phyloP scores from a whole-genome alignment of 1,140 invertebrate genomes.

The Pogonognathellus flavescens region DNA sequence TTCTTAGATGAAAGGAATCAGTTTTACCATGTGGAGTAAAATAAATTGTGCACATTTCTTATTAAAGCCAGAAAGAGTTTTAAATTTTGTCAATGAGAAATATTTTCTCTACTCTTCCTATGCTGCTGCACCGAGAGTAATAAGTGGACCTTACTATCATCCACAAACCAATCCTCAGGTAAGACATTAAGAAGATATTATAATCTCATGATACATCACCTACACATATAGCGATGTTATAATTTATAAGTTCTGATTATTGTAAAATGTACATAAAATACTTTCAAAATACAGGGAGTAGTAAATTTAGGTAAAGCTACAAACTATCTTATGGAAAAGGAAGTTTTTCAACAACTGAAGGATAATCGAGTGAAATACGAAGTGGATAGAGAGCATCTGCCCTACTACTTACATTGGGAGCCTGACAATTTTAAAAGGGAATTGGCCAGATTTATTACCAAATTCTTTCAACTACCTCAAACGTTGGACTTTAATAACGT shows the following conservation, averaged over 20 bases:
- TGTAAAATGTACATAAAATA: background rate
- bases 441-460: conserved; percentile 10
- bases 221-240: too few species aligned
- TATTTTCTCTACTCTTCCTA: too few species aligned
- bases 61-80: too few species aligned
- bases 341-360: conserved; percentile 4
- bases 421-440: background rate
- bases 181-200: too few species aligned
- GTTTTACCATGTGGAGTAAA: too few species aligned
- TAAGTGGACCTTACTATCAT: background rate
- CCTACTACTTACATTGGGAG: background rate
- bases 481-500: background rate
- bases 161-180: background rate
- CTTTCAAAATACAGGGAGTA: conserved; percentile 27
- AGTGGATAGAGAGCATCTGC: background rate
- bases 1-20: too few species aligned
- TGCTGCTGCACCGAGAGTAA: too few species aligned
- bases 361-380: background rate
- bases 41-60: too few species aligned
- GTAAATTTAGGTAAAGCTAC: conserved; percentile 51
- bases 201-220: too few species aligned
- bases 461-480: conserved; percentile 28
- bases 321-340: conserved; percentile 43
- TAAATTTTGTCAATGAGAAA: too few species aligned
- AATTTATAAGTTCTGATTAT: background rate